Percentiles rank a stretch among this genome's conserved stretches.
Evolutionary conservation across 2,113 vertebrate genomes (phyloP).

Genomic region (Mastomys coucha): DNA sequence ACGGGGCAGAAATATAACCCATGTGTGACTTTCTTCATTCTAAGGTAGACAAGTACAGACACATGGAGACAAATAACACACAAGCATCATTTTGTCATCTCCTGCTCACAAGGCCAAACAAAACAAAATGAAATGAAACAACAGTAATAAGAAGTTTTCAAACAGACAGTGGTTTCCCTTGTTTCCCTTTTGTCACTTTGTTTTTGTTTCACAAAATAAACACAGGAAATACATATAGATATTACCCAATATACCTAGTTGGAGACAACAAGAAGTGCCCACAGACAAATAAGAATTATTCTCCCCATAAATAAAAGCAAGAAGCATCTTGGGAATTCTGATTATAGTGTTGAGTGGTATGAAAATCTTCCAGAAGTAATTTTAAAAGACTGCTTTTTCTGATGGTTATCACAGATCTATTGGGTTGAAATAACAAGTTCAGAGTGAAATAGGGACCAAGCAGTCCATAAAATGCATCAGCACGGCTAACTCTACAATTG

Average conservation of each 20-base stretch:
- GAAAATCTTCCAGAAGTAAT: conserved; percentile 22
- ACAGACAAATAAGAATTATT: background rate
- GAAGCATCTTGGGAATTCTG: background rate
- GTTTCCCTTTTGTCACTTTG: background rate
- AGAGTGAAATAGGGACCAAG: background rate
- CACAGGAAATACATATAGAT: background rate
- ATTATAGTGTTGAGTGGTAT: background rate
- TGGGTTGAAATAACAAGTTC: conserved; percentile 54
- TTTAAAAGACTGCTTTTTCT: background rate
- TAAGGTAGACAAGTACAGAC: background rate
- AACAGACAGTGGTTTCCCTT: background rate
- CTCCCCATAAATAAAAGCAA: background rate
- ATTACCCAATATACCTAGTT: background rate
- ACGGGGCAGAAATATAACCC: background rate
- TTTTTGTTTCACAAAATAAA: background rate
- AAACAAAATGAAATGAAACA: background rate
- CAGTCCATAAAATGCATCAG: background rate
- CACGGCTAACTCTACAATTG: background rate
- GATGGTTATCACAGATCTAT: background rate
- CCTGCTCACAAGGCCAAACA: background rate
- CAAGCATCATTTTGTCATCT: background rate
- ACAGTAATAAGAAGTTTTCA: background rate
- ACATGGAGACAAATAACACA: background rate
- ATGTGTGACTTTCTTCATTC: background rate
- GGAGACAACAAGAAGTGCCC: background rate